Evolutionary conservation across 1,140 invertebrate genomes (phyloP), one percentile per base, ranked within the genome.

Genomic region (Portunus trituberculatus): DNA sequence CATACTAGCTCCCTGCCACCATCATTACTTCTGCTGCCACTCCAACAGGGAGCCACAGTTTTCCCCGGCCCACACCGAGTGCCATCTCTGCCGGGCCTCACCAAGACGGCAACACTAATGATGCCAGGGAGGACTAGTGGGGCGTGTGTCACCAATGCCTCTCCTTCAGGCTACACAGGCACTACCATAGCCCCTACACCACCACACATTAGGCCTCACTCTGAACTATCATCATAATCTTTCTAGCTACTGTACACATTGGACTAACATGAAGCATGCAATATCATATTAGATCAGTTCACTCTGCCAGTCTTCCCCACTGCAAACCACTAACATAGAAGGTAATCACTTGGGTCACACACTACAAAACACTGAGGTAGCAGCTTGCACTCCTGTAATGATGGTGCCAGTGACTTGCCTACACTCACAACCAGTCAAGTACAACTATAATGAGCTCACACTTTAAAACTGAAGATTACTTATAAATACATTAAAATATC

Each of bases 11-110:
- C 67, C 83, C 31, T 93, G 39, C 76, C 92, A 45, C 20, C 92
- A 67, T 84, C 91, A 67, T 76, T 76, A 76, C 91, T n/a, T 12
- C 76, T 29, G 16, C 67, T 46, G 67, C 92, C 92, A 93, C 92
- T 67, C 32, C 67, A 93, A 3, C 67, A 76, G 67, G 20, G 67
- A 76, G 67, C 67, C 67, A 76, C 67, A 76, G 25, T 76, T 39
- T 52, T 48, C 88, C 67, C 67, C 67, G 67, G 67, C 67, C 67
- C 67, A 76, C 67, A 76, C 67, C 20, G 20, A 76, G 67, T 76
- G 67, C 67, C 67, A 76, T 20, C 67, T 76, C 67, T n/a, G 67
- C 67, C 67, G n/a, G 67, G 20, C 67, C 67, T 76, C 67, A 76
- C n/a, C 67, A n/a, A 76, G 67, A n/a, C n/a, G 67, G 20, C 67